Evolutionary conservation across 2,888 invertebrate species (phyloP).

Genomic region (Isotomurus palustris): DNA sequence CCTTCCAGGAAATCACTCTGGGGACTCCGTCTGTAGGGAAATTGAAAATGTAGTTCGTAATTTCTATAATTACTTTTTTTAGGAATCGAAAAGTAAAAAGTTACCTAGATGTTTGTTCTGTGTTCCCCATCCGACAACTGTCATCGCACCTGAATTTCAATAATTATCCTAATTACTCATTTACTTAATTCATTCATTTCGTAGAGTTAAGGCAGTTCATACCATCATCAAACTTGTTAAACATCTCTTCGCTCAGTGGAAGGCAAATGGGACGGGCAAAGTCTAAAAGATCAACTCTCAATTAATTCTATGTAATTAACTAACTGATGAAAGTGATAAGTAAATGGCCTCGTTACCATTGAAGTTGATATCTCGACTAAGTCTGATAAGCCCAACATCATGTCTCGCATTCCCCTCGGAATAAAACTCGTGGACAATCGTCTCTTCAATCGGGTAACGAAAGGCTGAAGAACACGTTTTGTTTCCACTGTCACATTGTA

Average conservation of each 20-base stretch:
- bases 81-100: background rate
- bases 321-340: background rate
- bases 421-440: conserved; percentile 25
- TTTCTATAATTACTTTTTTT: background rate
- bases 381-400: conserved; percentile 27
- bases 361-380: conserved; percentile 22
- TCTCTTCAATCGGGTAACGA: conserved; percentile 13
- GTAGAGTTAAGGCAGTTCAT: too few relatives aligned
- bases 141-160: conserved; percentile 19
- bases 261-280: conserved; percentile 37
- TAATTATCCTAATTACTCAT: too few relatives aligned
- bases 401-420: conserved; percentile 28
- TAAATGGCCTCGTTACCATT: conserved; percentile 14
- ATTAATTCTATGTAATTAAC: background rate
- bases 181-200: too few relatives aligned
- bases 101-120: conserved; percentile 26
- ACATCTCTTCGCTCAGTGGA: too few relatives aligned
- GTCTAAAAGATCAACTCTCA: conserved; percentile 13
- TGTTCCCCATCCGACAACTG: conserved; percentile 37
- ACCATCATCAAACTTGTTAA: conserved; percentile 28
- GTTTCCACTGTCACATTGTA: conserved; percentile 14
- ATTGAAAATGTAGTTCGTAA: background rate
- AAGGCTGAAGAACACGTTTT: background rate
- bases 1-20: conserved; percentile 8
- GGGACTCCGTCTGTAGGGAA: conserved; percentile 3